A percentile compares a stretch with the other conserved stretches of the same genome.
These are phyloP conservation scores for Petrolisthes manimaculis DNA, from an alignment of 2,888 invertebrate species.

Conservation along the genomic window DNA sequence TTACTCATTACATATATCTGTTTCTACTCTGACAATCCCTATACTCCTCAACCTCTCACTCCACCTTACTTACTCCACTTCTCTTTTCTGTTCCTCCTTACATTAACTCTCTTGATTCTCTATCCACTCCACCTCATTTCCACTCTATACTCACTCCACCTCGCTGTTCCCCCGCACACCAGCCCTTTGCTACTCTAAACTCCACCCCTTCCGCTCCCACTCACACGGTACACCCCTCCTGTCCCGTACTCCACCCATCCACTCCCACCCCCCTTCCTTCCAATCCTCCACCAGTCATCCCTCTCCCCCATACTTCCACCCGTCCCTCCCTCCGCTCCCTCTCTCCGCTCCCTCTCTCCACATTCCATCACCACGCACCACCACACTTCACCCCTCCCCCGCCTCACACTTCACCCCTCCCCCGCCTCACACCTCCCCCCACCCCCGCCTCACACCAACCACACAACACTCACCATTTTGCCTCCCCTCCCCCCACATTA, in stretches of 20 bases:
- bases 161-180: neutral
- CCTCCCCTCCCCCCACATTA: neutral
- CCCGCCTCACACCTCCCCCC: neutral
- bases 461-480: neutral
- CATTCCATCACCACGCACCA: neutral
- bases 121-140: neutral
- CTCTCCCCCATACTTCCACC: neutral
- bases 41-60: neutral
- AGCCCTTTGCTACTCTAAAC: neutral
- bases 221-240: constrained; percentile 1
- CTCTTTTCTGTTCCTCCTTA: neutral
- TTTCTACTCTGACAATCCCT: neutral
- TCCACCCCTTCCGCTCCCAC: neutral
- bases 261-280: neutral
- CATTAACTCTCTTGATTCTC: neutral
- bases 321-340: neutral
- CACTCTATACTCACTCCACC: neutral
- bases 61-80: neutral
- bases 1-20: neutral
- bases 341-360: neutral
- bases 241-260: neutral
- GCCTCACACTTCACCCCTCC: neutral
- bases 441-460: neutral
- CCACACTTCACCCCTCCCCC: neutral
- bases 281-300: neutral